These are phyloP conservation scores for Microplitis demolitor DNA, from an alignment of 1,140 invertebrate genomes.

Conservation along the genomic window DNA sequence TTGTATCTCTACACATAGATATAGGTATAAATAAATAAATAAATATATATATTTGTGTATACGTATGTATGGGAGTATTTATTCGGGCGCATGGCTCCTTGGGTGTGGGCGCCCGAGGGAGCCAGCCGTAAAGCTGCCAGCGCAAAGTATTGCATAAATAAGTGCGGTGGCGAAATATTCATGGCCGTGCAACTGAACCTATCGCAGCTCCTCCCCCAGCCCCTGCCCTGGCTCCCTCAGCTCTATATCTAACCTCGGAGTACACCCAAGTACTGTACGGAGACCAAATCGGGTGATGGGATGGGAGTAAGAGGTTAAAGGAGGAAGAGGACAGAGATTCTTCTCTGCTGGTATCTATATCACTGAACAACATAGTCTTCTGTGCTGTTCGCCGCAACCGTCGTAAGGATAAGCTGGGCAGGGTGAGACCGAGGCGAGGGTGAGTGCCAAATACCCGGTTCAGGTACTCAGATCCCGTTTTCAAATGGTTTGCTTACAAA, in stretches of 20 bases:
- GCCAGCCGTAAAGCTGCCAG: constrained; percentile 57
- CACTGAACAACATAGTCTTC: too few relatives aligned
- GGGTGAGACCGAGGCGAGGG: too few relatives aligned
- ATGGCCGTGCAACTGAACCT: constrained; percentile 49
- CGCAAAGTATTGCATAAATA: constrained; percentile 63
- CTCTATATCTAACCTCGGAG: too few relatives aligned
- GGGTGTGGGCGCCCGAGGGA: constrained; percentile 34
- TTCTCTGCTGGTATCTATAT: neutral
- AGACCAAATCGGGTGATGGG: too few relatives aligned
- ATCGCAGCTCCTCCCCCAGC: constrained; percentile 17
- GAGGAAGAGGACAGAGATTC: neutral
- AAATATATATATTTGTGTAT: constrained; percentile 1
- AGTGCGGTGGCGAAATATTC: constrained; percentile 60
- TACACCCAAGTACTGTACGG: neutral
- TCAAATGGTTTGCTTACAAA: too few relatives aligned
- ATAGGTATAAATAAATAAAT: neutral
- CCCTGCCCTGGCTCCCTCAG: too few relatives aligned
- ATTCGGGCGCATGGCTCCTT: constrained; percentile 39
- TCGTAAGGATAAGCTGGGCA: too few relatives aligned
- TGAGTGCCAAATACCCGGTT: too few relatives aligned
- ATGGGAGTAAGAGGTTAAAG: neutral
- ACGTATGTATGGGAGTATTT: constrained; percentile 42
- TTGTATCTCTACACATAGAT: constrained; percentile 4
- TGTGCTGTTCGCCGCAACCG: too few relatives aligned
- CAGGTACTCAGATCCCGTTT: too few relatives aligned